Conservation (phyloP, 2,888 invertebrate species). For the Calliscelio sp. region DNA sequence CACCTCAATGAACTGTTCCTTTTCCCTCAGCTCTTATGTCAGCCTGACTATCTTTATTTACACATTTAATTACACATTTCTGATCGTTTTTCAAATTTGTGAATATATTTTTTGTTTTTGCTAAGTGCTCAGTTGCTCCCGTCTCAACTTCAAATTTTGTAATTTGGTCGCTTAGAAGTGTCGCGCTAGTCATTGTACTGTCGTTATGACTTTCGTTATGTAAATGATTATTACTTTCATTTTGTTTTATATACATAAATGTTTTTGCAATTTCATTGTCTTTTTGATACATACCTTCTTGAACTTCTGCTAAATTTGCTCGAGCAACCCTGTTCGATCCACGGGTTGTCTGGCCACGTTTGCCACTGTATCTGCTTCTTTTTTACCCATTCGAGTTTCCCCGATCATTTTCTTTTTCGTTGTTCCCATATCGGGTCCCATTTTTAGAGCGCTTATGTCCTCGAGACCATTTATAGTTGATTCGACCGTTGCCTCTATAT, state of each 20-base stretch:
- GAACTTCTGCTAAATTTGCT: too few species aligned
- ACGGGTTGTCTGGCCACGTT: too few species aligned
- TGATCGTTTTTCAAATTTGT: constrained; percentile 64
- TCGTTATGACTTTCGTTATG: neutral
- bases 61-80: constrained; percentile 68
- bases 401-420: too few species aligned
- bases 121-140: constrained; percentile 73
- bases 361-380: too few species aligned
- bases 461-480: neutral
- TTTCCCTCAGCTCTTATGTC: constrained; percentile 72
- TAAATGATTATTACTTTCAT: neutral
- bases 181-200: neutral
- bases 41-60: constrained; percentile 70
- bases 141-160: constrained; percentile 24
- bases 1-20: constrained; percentile 49
- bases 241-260: neutral
- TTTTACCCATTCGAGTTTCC: too few species aligned
- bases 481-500: neutral
- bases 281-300: too few species aligned
- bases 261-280: too few species aligned
- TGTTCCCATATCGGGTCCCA: too few species aligned
- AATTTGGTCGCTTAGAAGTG: neutral
- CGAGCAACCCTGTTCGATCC: too few species aligned
- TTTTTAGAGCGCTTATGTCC: too few species aligned
- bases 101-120: constrained; percentile 71